Evolutionary conservation across 2,797 vertebrate genomes (phyloP).

Genomic region (Dendrocincla tyrannina): DNA sequence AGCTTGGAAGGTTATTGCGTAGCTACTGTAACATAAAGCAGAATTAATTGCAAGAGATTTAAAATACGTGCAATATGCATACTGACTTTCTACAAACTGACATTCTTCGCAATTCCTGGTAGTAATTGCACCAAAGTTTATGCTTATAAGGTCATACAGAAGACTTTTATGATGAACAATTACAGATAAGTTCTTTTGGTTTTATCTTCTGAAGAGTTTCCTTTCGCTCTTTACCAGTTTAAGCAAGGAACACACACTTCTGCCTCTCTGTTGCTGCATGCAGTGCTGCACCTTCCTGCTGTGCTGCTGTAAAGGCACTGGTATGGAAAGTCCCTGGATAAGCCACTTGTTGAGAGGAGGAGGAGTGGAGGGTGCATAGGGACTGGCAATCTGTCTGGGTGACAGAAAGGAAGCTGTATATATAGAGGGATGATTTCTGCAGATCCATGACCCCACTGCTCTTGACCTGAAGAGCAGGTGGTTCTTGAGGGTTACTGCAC

Average conservation of each 20-base stretch:
- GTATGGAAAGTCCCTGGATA: background rate
- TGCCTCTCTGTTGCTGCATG: background rate
- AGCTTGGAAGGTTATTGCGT: background rate
- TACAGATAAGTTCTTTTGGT: background rate
- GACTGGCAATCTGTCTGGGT: fast-evolving
- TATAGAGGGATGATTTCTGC: background rate
- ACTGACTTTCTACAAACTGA: background rate
- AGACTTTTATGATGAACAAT: background rate
- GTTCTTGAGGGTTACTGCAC: background rate
- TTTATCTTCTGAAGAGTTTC: background rate
- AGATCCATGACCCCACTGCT: background rate
- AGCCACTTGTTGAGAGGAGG: background rate
- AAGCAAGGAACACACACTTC: background rate
- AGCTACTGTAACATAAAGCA: background rate
- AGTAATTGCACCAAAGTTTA: background rate
- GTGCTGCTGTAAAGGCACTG: background rate
- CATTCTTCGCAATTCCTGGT: background rate
- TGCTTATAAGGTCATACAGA: background rate
- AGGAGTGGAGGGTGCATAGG: background rate
- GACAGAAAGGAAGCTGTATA: background rate
- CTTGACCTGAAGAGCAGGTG: background rate
- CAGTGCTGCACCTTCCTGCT: background rate
- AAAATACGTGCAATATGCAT: background rate
- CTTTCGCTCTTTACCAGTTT: background rate
- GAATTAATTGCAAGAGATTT: background rate